Evolutionary conservation across 2,113 vertebrate species (phyloP), one percentile per base, ranked within the genome.

Genomic region (Ranitomeya imitator): DNA sequence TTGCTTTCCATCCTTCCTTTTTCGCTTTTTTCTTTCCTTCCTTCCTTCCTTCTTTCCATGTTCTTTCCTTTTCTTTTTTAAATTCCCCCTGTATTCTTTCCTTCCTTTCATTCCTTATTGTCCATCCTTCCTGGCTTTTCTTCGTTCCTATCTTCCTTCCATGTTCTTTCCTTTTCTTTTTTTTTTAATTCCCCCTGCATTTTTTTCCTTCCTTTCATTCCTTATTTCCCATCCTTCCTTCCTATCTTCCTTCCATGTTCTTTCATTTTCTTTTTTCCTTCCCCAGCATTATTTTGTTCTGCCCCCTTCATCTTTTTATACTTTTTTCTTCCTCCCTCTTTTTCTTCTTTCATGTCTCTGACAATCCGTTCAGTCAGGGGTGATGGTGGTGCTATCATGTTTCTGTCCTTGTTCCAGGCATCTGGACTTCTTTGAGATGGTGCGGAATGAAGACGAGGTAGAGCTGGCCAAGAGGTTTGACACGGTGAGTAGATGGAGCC

Each of bases 371-470:
- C 26, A 31, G 26, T 31, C 26, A 31, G 26, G 26, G 2, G 26
- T 31, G 5, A 5, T 45, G 37, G 37, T 45, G 37, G 37, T 69
- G 23, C 14, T 69, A 6, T 69, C 13, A 4, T 18, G 7, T 67
- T n/a, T n/a, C 63, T 67, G 2, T 67, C 26, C 18, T 21, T 63
- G 89, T 80, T 89, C 67, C 77, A 99, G 98, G 91, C 98, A 99
- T 92, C 94, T 99, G 94, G 97, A 99, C 91, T 99, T 99, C 94
- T 99, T 99, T 86, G 98, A 99, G 92, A 99, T 99, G 98, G 97
- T 99, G 89, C 94, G 98, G 90, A 99, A 99, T 73, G 98, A 99
- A 92, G 98, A 99, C 76, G 98, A 99, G 91, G 92, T 96, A 57
- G 96, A 97, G 88, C 92, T 99, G 90, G 97, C 98, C 90, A 98